Conservation (phyloP, 30 jellyfish, hydroid and myxozoan genomes). For the Morbakka virulenta region DNA sequence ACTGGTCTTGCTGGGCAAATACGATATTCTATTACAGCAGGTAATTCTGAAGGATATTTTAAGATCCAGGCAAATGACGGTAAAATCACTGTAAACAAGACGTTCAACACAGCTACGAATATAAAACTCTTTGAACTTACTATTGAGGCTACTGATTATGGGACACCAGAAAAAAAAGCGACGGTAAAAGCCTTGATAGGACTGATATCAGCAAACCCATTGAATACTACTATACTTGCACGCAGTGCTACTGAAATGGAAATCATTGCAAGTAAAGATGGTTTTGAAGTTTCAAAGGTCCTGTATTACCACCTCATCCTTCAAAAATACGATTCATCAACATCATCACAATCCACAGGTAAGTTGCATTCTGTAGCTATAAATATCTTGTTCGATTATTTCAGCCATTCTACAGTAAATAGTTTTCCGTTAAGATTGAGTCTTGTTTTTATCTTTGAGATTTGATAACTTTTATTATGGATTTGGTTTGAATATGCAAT, state of each 20-base stretch:
- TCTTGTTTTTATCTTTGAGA: too few species aligned
- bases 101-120: slow-evolving; percentile 13
- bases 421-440: too few species aligned
- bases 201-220: slow-evolving; percentile 29
- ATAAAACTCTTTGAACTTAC: slow-evolving; percentile 46
- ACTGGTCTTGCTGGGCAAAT: slow-evolving; percentile 63
- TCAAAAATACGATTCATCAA: slow-evolving; percentile 64
- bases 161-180: slow-evolving; percentile 43
- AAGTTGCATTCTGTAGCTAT: too few species aligned
- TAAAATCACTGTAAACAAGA: slow-evolving; percentile 8
- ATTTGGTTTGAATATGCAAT: too few species aligned
- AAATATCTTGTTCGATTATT: too few species aligned
- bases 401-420: too few species aligned
- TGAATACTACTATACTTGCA: slow-evolving; percentile 26
- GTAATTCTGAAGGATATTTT: slow-evolving; percentile 53
- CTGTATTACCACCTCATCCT: slow-evolving; percentile 50
- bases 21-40: slow-evolving; percentile 38
- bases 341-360: too few species aligned
- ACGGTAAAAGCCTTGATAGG: slow-evolving; percentile 24
- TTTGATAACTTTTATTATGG: too few species aligned
- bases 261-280: slow-evolving; percentile 43
- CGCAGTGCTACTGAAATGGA: slow-evolving; percentile 57
- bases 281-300: slow-evolving; percentile 62
- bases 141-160: slow-evolving; percentile 44
- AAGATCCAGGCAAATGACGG: slow-evolving; percentile 55